Base-by-base conservation (phyloP, 1,140 invertebrate genomes). In the Zaprionus davidi region DNA sequence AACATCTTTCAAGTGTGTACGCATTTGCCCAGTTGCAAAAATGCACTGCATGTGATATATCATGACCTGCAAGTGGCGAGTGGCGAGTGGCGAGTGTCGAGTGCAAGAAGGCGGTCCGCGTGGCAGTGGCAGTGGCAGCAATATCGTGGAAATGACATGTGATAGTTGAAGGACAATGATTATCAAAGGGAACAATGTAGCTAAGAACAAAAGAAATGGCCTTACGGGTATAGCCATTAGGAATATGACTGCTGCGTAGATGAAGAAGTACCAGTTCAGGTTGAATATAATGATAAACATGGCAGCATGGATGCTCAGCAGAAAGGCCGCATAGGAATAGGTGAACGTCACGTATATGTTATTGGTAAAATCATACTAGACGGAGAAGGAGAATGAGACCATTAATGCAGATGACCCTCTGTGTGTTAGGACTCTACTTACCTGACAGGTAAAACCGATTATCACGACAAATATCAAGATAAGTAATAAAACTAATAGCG, bases 21-120 rank as follows among this genome's bases (percentile, higher is more conserved):
- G 56, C 15, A 74, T 31, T 20, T 2, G 6, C 5, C 78, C 68
- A 11, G 56, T 67, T 2, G 81, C 84, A 31, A 71, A 56, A 36
- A 90, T 73, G 41, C 67, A 64, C 70, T 88, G 85, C 76, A 79
- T 72, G 81, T 88, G 85, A 90, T 90, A 88, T 44, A 79, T 17
- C 3, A 85, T 38, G 41, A 88, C 69, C 84, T 88, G 84, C 72
- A 74, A 90, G 55, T 79, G 81, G 75, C 71, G 59, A 60, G 55
- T 79, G 81, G 75, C 71, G 59, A 60, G 49, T 79, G 81, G 75
- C 71, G 63, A 60, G 56, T 65, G 62, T 34, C 31, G 31, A 34
- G 31, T 34, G 31, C 31, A 34, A 34, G 31, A 11, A 34, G 31
- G 31, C 31, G 9, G 9, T 34, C 31, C 31, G 31, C 31, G 31